Percentiles rank a stretch among this genome's conserved stretches.
Conservation (phyloP, 2,888 invertebrate genomes). For the Thymelicus sylvestris region DNA sequence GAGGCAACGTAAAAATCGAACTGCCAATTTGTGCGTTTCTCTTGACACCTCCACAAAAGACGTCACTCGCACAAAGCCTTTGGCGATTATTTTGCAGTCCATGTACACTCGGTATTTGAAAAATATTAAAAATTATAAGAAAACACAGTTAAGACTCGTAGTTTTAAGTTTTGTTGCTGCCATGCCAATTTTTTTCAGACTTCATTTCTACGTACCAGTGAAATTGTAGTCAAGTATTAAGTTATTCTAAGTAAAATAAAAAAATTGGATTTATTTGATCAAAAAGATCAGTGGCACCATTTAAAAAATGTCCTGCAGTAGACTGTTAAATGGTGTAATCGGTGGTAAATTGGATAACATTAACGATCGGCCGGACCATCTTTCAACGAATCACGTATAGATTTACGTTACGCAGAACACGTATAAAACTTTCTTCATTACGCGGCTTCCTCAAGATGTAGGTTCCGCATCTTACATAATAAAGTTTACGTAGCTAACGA, state of each 20-base stretch:
- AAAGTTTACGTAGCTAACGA: not conserved
- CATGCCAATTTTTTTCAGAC: no score
- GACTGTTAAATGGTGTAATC: no score
- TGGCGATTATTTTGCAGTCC: not conserved
- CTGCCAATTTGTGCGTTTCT: not conserved
- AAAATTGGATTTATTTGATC: no score
- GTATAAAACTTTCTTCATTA: slow-evolving; percentile 5
- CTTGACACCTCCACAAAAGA: not conserved
- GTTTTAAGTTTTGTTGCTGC: no score
- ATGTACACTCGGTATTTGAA: no score
- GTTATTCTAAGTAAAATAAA: no score
- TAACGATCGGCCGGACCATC: no score
- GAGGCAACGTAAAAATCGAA: not conserved
- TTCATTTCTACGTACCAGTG: no score
- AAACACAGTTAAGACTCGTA: not conserved
- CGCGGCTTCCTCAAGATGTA: not conserved
- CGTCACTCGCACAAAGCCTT: not conserved
- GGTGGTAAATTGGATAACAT: no score
- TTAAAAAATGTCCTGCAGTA: no score
- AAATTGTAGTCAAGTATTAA: not conserved
- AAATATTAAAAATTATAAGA: not conserved
- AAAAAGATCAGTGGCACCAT: no score
- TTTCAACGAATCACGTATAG: no score
- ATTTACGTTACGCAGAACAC: not conserved
- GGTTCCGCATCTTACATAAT: not conserved